Conservation (phyloP, 2,113 vertebrate genomes). For the Zeus faber region DNA sequence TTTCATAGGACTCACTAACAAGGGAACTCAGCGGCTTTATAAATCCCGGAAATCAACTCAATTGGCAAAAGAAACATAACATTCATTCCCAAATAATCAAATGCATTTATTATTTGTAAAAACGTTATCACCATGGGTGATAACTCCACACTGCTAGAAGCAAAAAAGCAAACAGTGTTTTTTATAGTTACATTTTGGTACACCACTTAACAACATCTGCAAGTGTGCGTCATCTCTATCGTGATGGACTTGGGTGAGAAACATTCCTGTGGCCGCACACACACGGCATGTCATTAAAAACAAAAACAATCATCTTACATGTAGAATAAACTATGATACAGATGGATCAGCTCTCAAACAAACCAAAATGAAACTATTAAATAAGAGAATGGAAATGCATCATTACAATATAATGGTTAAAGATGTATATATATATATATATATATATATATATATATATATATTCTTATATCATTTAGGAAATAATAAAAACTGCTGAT, state of each 20-base stretch:
- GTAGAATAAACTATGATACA: slow-evolving; percentile 21
- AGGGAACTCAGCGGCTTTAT: too few species aligned
- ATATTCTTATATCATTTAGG: neutral
- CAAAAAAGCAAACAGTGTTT: slow-evolving; percentile 39
- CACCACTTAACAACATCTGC: slow-evolving; percentile 30
- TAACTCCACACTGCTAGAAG: slow-evolving; percentile 44
- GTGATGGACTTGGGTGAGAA: slow-evolving; percentile 18
- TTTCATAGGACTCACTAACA: too few species aligned
- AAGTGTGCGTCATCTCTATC: slow-evolving; percentile 22
- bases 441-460: slow-evolving; percentile 21
- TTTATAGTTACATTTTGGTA: slow-evolving; percentile 36
- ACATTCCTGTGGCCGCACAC: slow-evolving; percentile 16
- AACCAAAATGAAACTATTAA: slow-evolving; percentile 56
- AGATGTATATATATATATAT: slow-evolving; percentile 53
- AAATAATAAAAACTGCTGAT: too few species aligned
- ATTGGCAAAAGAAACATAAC: neutral
- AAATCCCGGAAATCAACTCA: neutral
- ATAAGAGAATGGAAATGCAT: slow-evolving; percentile 7
- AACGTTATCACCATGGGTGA: slow-evolving; percentile 54
- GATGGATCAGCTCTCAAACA: slow-evolving; percentile 45
- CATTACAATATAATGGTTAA: neutral
- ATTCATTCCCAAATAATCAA: slow-evolving; percentile 40
- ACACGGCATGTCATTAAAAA: slow-evolving; percentile 1
- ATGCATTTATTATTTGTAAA: slow-evolving; percentile 61
- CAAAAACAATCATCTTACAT: too few species aligned